Base-by-base conservation (phyloP, 2,113 vertebrate species). In the Hyaena hyaena region DNA sequence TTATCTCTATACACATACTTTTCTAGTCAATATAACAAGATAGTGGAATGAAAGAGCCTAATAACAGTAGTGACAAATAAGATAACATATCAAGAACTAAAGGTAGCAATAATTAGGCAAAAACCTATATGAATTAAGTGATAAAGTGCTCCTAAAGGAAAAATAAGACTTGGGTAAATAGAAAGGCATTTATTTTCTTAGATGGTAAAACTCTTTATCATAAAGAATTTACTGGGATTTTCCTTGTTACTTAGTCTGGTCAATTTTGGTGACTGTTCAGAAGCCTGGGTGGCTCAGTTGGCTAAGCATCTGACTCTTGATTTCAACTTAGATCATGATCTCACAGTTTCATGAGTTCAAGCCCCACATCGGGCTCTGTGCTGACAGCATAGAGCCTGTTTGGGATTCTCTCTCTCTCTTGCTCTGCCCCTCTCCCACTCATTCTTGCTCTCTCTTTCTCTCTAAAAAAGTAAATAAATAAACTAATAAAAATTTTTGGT, bases 81-180 rank as follows among this genome's bases (percentile, higher is more conserved):
- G 23, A 45, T 66, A 43, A 94, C 92, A 79, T 80, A 73, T 16
- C 24, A 93, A 69, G n/a, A 83, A 76, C 87, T 88, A 87, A 71
- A 55, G 76, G 10, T 69, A 79, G 19, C 28, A 85, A 50, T 65
- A 73, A 84, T 89, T 88, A 95, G 35, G 35, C 24, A 82, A 87
- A 76, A 43, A 35, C 8, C 14, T 63, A 43, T 23, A 6, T 76
- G 39, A 73, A 50, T 16, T 55, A 95, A 95, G 68, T 90, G 63
- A 79, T n/a, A 96, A 48, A 83, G 63, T 17, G 48, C 12, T 63
- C 50, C 48, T 58, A 33, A 93, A 88, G 28, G 45, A 63, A 83
- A 79, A 81, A n/a, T 28, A 33, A 92, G 14, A 39, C 50, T 90
- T 83, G 26, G 23, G n/a, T 8, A 48, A 24, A 61, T 45, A 12